Evolutionary conservation across 1,140 invertebrate genomes (phyloP), one percentile per base, ranked within the genome.

Genomic region (Drosophila arawakana): DNA sequence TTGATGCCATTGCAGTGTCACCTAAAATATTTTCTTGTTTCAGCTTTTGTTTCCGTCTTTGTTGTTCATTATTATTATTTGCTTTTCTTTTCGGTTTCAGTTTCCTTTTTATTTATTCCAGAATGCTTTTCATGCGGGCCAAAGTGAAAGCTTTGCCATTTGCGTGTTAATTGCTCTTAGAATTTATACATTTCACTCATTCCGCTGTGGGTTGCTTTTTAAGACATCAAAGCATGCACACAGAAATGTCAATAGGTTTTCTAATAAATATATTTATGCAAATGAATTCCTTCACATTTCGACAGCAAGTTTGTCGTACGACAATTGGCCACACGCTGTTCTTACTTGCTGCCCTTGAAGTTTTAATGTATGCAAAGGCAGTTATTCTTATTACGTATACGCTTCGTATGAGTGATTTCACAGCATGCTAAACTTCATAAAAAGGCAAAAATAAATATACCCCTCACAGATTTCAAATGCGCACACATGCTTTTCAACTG

Each of bases 181-280:
- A 47, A 80, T 76, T 76, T 73, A 76, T 80, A 76, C 43, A 65
- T 21, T 59, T 41, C 10, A 7, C 2, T 13, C 13, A 43, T 77
- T 73, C 66, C 58, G 62, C 25, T 73, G 25, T 61, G 72, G 70
- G 58, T 70, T 76, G 25, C 50, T 46, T 55, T 73, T 73, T 44
- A 13, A 50, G 50, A 83, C 76, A 78, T 86, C 83, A 86, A 88
- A 86, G 80, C 21, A 41, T 50, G 44, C 62, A 30, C 44, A 35
- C 18, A 25, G 25, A 7, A 49, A 67, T 58, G 50, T 59, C 75
- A 66, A 78, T 78, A 54, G 59, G 52, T 44, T 49, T 46, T 25
- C 67, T 80, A 65, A 83, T 89, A 88, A 83, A 80, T 78, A 72
- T 73, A 78, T 88, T 88, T 88, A 88, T 88, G 84, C 68, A 83